phyloP scores from a whole-genome alignment of 2,797 vertebrate species.

The Chiloscyllium punctatum region DNA sequence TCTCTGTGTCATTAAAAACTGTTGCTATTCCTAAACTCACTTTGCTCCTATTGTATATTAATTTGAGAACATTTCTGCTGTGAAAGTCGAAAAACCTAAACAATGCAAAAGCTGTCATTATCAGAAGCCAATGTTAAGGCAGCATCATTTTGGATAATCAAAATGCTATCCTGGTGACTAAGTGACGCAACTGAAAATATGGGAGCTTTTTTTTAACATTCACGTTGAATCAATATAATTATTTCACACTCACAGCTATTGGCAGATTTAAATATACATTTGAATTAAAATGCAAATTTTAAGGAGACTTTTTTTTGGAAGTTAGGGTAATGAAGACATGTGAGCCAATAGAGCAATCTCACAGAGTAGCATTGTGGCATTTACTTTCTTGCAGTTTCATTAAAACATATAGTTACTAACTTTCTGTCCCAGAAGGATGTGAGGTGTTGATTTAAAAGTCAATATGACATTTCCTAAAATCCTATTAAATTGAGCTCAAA shows the following conservation, averaged over 20 bases:
- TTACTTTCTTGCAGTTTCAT: conserved; percentile 13
- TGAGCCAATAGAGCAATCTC: conserved; percentile 1
- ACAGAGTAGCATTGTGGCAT: neutral
- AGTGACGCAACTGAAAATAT: neutral
- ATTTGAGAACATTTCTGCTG: neutral
- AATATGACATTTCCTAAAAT: conserved; percentile 26
- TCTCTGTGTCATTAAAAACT: neutral
- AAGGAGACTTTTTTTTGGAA: neutral
- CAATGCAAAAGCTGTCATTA: neutral
- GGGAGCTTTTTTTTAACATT: neutral
- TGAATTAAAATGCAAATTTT: conserved; percentile 31
- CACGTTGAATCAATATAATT: neutral
- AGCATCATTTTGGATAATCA: neutral
- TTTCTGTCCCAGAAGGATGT: conserved; percentile 18
- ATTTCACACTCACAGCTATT: neutral
- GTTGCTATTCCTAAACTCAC: neutral
- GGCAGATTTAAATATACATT: neutral
- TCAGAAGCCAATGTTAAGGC: neutral
- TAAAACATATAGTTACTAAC: conserved; percentile 11
- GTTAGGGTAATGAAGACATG: neutral
- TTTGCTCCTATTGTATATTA: neutral
- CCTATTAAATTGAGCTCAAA: conserved; percentile 32
- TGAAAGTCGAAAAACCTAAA: neutral
- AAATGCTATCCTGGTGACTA: neutral
- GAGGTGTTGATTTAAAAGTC: conserved; percentile 29